A percentile compares a stretch with the other conserved stretches of the same genome.
These are phyloP conservation scores for Neolamprologus caudopunctatus DNA, from an alignment of 2,113 vertebrate species.

Conservation along the genomic window DNA sequence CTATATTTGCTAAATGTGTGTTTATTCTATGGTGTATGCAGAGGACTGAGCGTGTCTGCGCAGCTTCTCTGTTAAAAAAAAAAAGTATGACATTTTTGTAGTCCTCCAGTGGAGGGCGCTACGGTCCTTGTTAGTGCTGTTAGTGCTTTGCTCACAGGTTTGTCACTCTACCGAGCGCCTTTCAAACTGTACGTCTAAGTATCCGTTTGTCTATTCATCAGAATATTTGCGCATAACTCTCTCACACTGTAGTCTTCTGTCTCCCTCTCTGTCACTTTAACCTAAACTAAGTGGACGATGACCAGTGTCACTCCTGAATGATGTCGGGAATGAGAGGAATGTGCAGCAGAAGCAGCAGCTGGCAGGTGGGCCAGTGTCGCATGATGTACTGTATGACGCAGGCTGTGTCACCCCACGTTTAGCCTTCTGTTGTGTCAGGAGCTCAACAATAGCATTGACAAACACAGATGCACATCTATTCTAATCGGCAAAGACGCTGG, in stretches of 20 bases:
- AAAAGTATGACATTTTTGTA: neutral
- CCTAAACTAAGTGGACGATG: neutral
- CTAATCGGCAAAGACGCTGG: neutral
- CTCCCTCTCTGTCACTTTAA: neutral
- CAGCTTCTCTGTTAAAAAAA: neutral
- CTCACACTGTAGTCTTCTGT: neutral
- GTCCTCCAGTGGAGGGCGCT: slow-evolving; percentile 65
- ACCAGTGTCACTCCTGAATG: neutral
- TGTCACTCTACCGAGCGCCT: neutral
- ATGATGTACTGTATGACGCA: slow-evolving; percentile 10
- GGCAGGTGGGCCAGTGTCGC: slow-evolving; percentile 55
- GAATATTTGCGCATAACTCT: neutral
- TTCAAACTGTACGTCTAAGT: neutral
- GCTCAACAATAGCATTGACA: slow-evolving; percentile 1
- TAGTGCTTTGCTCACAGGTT: slow-evolving; percentile 5
- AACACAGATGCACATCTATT: neutral
- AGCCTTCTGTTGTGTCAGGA: slow-evolving; percentile 29
- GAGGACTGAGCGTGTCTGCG: neutral
- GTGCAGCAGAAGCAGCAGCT: slow-evolving; percentile 57
- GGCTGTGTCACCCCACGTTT: neutral
- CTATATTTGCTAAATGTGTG: neutral
- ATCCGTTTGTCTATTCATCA: neutral
- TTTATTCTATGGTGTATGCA: neutral
- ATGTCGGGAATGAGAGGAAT: slow-evolving; percentile 61
- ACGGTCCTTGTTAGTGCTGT: neutral